Percentiles rank a stretch among this genome's conserved stretches.
Evolutionary conservation across 2,113 vertebrate species (phyloP).

Genomic region (Gopherus flavomarginatus): DNA sequence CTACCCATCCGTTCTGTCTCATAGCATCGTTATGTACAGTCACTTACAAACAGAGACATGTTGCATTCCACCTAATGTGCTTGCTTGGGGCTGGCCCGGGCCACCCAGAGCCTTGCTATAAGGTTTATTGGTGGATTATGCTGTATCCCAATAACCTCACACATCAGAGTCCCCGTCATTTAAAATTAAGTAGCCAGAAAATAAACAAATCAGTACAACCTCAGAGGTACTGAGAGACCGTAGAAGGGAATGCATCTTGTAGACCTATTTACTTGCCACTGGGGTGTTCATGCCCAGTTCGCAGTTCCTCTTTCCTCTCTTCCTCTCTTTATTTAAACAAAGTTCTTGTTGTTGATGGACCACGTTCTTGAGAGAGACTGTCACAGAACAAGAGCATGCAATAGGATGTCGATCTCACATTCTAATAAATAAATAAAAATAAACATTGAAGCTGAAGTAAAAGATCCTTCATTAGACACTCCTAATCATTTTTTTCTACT

Average conservation of each 20-base stretch:
- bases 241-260: accelerated
- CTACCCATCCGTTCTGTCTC: not conserved
- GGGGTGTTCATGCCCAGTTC: not conserved
- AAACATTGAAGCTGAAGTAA: conserved; percentile 68
- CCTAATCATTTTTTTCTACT: conserved; percentile 63
- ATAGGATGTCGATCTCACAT: conserved; percentile 62
- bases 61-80: not conserved
- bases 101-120: accelerated
- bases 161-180: not conserved
- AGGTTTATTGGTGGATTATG: accelerated
- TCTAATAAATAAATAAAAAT: conserved; percentile 79
- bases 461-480: conserved; percentile 76
- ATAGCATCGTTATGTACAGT: not conserved
- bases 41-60: not conserved
- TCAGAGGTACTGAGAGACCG: accelerated
- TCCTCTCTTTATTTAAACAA: not conserved
- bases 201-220: too few species aligned
- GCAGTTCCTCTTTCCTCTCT: not conserved
- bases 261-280: not conserved
- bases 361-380: not conserved
- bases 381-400: conserved; percentile 26
- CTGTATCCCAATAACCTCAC: accelerated
- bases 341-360: not conserved
- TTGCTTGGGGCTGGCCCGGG: not conserved
- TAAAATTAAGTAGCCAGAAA: not conserved